Evolutionary conservation across 2,888 invertebrate species (phyloP).

Genomic region (Strigamia transsilvanica): DNA sequence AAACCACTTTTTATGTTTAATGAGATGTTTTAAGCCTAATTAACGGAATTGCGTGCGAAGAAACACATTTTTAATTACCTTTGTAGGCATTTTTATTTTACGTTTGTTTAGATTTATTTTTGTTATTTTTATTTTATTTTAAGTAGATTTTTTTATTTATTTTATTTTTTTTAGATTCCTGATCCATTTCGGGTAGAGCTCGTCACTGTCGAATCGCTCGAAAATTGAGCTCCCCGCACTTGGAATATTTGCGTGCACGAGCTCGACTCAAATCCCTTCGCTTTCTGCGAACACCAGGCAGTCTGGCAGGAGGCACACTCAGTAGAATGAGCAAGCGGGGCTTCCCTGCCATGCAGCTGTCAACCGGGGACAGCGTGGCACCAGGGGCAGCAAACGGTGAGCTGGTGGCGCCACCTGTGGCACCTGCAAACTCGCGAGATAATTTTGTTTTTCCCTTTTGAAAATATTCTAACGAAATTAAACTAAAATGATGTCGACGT

Average conservation of each 20-base stretch:
- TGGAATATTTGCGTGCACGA: slow-evolving; percentile 8
- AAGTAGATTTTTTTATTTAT: not conserved
- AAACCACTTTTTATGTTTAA: not conserved
- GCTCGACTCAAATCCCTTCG: not conserved
- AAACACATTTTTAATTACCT: not conserved
- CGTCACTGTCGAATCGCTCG: slow-evolving; percentile 8
- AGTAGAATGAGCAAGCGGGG: slow-evolving; percentile 8
- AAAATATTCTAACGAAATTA: not conserved
- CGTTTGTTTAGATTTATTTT: not conserved
- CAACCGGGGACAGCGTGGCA: slow-evolving; percentile 3
- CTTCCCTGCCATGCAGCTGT: slow-evolving; percentile 8
- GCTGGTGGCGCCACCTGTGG: slow-evolving; percentile 2
- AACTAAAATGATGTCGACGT: not conserved
- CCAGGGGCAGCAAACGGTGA: slow-evolving; percentile 2
- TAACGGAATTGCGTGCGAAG: not conserved
- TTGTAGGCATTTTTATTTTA: not conserved
- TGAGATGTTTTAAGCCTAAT: slow-evolving; percentile 1
- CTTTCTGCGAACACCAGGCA: not conserved
- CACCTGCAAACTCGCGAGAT: not conserved
- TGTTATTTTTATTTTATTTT: not conserved
- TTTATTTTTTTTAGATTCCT: not conserved
- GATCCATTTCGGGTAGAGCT: not conserved
- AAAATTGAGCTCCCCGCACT: slow-evolving; percentile 2
- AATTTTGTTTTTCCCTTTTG: not conserved
- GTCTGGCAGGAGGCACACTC: slow-evolving; percentile 8